Conservation (phyloP, 2,113 vertebrate species). For the Cyanoramphus novaezelandiae region DNA sequence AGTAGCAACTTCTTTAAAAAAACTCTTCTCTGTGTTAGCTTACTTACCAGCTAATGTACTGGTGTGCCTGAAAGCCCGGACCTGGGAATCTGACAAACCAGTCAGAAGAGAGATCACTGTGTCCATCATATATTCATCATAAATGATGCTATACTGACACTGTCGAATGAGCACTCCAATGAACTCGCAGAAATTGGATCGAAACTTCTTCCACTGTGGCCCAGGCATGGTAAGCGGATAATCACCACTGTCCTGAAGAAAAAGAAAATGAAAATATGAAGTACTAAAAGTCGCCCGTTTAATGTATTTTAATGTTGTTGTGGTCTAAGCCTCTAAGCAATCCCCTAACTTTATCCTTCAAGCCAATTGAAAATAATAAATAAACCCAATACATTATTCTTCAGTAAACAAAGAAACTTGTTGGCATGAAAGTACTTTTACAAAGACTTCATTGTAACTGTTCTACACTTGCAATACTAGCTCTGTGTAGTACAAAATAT, state of each 20-base stretch:
- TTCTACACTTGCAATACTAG: background rate
- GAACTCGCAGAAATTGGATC: conserved; percentile 99
- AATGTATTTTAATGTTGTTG: background rate
- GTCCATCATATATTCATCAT: conserved; percentile 99
- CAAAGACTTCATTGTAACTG: background rate
- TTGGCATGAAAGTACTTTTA: background rate
- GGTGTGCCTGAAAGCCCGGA: conserved; percentile 98
- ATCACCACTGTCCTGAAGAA: conserved; percentile 92
- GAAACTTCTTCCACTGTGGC: conserved; percentile 98
- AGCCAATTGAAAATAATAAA: background rate
- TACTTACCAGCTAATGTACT: conserved; percentile 94
- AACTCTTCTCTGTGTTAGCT: background rate
- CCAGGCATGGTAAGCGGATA: conserved; percentile 98
- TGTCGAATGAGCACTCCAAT: conserved; percentile 97
- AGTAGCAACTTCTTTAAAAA: background rate
- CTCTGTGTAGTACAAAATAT: background rate
- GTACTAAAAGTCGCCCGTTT: background rate
- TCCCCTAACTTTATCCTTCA: background rate
- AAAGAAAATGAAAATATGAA: background rate
- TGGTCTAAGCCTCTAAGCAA: background rate
- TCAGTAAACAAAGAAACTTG: background rate
- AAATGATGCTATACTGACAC: conserved; percentile 99
- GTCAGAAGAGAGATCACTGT: conserved; percentile 98
- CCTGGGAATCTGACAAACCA: conserved; percentile 97
- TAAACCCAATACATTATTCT: background rate